Base-by-base conservation (phyloP, 2,113 vertebrate genomes). In the Tautogolabrus adspersus region DNA sequence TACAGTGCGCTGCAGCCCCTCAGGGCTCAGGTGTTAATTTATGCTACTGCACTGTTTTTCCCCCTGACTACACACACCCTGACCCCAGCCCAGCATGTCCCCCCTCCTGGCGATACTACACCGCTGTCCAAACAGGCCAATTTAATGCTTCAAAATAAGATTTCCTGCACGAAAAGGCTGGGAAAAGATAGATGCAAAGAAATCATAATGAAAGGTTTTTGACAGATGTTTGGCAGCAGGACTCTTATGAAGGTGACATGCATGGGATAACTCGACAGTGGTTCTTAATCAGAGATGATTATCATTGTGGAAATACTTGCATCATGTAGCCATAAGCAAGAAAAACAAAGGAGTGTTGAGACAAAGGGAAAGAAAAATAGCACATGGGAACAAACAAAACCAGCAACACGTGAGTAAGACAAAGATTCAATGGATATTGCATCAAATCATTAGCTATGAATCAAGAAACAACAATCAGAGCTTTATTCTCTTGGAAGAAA, bases 1-100 rank as follows among this genome's bases (percentile, higher is more conserved):
- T 38, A 57, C 81, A 52, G 58, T 59, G 66, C 55, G 47, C 67
- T 60, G 57, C 77, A 72, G 65, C 57, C 58, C 87, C 84, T 84
- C 22, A 30, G 75, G 75, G 84, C 91, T 84, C 89, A 93, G 91
- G 90, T 94, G 91, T 87, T 93, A 87, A 91, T 93, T 91, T 91
- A 88, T 92, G 87, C 92, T 51, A 46, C 83, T 77, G 80, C 86
- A 80, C 79, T 78, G 81, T 75, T 89, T 87, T 87, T 79, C 88
- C 70, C 65, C 82, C 77, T 63, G 80, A 89, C 82, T 87, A 72
- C 80, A 65, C 81, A 67, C 81, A 74, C 55, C 69, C 76, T 72
- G 84, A 91, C 83, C 89, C 71, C 49, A 40, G 84, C 79, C 66
- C 82, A 66, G 76, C 72, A 40, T 68, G 55, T 61, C 55, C 84